Conservation (phyloP, 2,888 invertebrate species). For the Urechis unicinctus region DNA sequence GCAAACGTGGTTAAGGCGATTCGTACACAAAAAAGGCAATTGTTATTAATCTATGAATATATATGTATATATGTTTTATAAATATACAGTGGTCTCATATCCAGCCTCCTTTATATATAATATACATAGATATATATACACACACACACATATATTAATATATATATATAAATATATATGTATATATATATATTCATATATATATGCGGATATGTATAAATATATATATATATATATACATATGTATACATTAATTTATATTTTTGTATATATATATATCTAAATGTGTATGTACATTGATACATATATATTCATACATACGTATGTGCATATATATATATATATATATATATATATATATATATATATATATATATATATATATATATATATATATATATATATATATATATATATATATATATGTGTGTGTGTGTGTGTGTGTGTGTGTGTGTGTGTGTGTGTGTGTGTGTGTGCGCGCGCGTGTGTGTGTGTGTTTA, state of each 20-base stretch:
- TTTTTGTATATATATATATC: too few species aligned
- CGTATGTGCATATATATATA: not conserved
- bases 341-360: not conserved
- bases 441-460: too few species aligned
- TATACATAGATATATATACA: too few species aligned
- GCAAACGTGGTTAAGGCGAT: not conserved
- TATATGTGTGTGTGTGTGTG: not conserved
- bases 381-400: slow-evolving; percentile 7
- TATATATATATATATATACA: not conserved
- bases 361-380: slow-evolving; percentile 5
- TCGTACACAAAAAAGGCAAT: not conserved
- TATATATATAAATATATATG: not conserved
- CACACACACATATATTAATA: too few species aligned
- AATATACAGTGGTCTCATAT: not conserved
- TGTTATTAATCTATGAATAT: not conserved
- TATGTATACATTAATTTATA: too few species aligned
- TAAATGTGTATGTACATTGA: too few species aligned
- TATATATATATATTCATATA: not conserved
- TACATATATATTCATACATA: too few species aligned
- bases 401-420: slow-evolving; percentile 5
- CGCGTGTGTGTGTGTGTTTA: too few species aligned
- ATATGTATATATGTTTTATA: too few species aligned
- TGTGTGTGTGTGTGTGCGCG: too few species aligned
- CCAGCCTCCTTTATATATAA: not conserved
- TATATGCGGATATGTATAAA: too few species aligned